These are phyloP conservation scores for Sciurus niger DNA, from an alignment of 2,113 vertebrate genomes.

Conservation along the genomic window DNA sequence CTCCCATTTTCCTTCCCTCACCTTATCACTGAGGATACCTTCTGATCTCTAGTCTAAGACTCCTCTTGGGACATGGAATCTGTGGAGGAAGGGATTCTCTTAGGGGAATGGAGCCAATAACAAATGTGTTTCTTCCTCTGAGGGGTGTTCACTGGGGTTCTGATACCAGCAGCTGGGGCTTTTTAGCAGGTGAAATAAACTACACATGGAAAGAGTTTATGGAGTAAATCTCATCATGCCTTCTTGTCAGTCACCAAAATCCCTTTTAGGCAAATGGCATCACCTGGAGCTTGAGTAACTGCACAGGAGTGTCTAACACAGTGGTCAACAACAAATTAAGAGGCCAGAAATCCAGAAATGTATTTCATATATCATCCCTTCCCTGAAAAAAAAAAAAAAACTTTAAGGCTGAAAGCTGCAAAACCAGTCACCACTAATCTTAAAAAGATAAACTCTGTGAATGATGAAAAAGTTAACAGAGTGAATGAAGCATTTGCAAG, in stretches of 20 bases:
- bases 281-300: not conserved
- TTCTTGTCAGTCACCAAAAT: not conserved
- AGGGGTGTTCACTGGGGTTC: not conserved
- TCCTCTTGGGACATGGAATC: not conserved
- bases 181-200: not conserved
- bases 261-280: not conserved
- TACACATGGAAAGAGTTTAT: accelerated
- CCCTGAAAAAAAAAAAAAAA: not conserved
- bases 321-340: too few relatives aligned
- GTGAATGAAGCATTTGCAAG: not conserved
- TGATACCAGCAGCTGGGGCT: not conserved
- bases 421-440: not conserved
- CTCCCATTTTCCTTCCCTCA: slow-evolving; percentile 9
- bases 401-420: not conserved
- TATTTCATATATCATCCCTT: too few relatives aligned
- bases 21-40: not conserved
- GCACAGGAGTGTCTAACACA: too few relatives aligned
- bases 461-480: not conserved
- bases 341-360: too few relatives aligned
- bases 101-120: not conserved
- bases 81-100: too few relatives aligned
- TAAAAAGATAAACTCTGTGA: not conserved
- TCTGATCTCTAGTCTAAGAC: not conserved
- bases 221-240: not conserved
- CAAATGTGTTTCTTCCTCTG: not conserved